Evolutionary conservation across 2,113 vertebrate genomes (phyloP), one percentile per base, ranked within the genome.

Genomic region (Amphiprion percula): DNA sequence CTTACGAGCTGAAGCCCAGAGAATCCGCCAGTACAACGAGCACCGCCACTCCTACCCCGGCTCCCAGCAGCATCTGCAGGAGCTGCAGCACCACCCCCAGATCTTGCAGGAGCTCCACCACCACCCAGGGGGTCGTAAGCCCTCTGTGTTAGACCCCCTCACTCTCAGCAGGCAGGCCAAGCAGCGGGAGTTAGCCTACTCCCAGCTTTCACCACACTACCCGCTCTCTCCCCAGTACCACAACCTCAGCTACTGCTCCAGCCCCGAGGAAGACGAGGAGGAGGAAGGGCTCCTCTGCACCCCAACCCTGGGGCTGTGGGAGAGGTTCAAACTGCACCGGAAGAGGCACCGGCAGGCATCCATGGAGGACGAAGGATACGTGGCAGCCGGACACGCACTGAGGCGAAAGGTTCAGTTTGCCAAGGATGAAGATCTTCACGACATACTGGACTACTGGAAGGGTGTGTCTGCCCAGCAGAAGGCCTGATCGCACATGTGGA

Each of bases 381-480:
- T 99, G 96, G 98, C 98, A 1, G 98, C 97, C 1, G 98, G 98
- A 68, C 98, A 99, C 0, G 98, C 98, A 1, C 95, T 99, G 88
- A 95, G 98, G 88, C 96, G 96, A 88, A 99, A 99, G 94, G 98
- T 99, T 87, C 98, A 99, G 95, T 98, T 99, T 85, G 98, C 98
- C 93, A 98, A 98, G 93, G 97, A 99, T 5, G 98, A 99, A 94
- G 98, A 99, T 91, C 96, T 99, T 63, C 98, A 99, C 0, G 98
- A 99, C 93, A 99, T 99, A 94, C 94, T 99, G 93, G 97, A 99
- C 95, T 99, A 99, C 94, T 99, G 98, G 98, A 99, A 99, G 89
- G 98, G 98, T 0, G 98, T 99, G 79, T 99, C 98, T 0, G 97
- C 97, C 82, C 98, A 99, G 95, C 98, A 99, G 94, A 99, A 99